Percentiles rank a stretch among this genome's conserved stretches.
phyloP scores from a whole-genome alignment of 2,113 vertebrate genomes.

The Spheniscus mendiculus region DNA sequence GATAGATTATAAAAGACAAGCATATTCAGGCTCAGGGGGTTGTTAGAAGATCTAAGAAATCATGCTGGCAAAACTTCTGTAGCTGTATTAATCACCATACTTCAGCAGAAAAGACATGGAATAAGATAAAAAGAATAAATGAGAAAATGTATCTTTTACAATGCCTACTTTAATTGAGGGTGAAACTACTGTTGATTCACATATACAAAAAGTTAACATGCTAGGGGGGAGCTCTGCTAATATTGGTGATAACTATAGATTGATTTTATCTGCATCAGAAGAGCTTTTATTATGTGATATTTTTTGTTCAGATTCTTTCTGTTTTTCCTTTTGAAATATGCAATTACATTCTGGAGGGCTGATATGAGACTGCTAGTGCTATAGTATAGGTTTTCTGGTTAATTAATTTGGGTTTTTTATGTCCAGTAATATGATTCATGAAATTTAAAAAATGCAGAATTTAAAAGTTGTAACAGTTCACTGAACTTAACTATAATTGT shows the following conservation, averaged over 20 bases:
- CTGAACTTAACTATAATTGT: background rate
- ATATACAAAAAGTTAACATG: background rate
- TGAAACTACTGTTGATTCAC: background rate
- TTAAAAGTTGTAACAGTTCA: background rate
- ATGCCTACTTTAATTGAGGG: conserved; percentile 22
- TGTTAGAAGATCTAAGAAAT: conserved; percentile 52
- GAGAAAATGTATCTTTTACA: background rate
- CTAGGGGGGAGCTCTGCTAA: background rate
- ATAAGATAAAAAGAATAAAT: conserved; percentile 8
- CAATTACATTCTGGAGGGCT: background rate
- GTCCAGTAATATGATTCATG: background rate
- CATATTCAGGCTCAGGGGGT: background rate
- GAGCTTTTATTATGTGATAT: background rate
- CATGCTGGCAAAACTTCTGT: background rate
- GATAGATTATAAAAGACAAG: conserved; percentile 13
- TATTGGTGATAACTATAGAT: background rate
- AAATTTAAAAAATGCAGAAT: background rate
- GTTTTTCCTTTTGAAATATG: background rate
- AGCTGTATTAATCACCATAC: background rate
- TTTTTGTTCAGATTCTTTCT: background rate
- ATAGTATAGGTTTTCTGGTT: background rate
- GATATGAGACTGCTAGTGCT: background rate
- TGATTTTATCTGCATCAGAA: background rate
- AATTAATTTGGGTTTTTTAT: background rate
- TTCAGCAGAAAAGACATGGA: background rate